Base-by-base conservation (phyloP, 2,797 vertebrate species). In the Parotocinclus haroldoi region DNA sequence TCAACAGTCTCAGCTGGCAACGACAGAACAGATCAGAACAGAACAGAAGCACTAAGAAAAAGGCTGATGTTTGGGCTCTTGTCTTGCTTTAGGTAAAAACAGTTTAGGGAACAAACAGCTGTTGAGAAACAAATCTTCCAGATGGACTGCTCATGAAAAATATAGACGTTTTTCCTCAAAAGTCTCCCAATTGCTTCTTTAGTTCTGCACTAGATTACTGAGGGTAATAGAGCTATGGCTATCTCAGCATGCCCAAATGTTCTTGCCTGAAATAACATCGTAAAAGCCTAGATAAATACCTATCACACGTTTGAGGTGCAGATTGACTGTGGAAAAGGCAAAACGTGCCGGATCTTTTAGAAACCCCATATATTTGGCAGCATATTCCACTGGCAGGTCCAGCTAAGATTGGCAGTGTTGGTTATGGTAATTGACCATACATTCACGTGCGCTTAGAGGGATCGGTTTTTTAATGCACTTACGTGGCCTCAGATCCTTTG, bases 381-480 rank as follows among this genome's bases (percentile, higher is more conserved):
- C 54, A 39, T 67, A 69, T 76, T 83, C 74, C 76, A 82, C 83
- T 82, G 78, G 84, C 78, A 62, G n/a, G 71, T 81, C 81, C 77
- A 73, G 68, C 55, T 72, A 42, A 58, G 73, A 75, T 75, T 81
- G 83, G 86, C 87, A 89, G 85, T 89, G 84, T 74, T 83, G 63
- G 83, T 83, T 84, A 73, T 69, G 68, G 46, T 9, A 46, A 46
- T n/a, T 42, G 14, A 73, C 74, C 71, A 63, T 69, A 83, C 73
- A 80, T 64, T 84, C 81, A 88, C 87, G 88, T 89, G 85, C 88
- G 88, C 84, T 72, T 72, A 83, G 77, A 86, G 80, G 58, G 58
- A 78, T 74, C 85, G 80, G 49, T 75, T 84, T 76, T 85, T 84
- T 69, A 89, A 90, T 89, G 88, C 88, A 90, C 86, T 89, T 88